Percentiles rank a stretch among this genome's conserved stretches.
Evolutionary conservation across 2,888 invertebrate species (phyloP).

Genomic region (Ectropis crepuscularia): DNA sequence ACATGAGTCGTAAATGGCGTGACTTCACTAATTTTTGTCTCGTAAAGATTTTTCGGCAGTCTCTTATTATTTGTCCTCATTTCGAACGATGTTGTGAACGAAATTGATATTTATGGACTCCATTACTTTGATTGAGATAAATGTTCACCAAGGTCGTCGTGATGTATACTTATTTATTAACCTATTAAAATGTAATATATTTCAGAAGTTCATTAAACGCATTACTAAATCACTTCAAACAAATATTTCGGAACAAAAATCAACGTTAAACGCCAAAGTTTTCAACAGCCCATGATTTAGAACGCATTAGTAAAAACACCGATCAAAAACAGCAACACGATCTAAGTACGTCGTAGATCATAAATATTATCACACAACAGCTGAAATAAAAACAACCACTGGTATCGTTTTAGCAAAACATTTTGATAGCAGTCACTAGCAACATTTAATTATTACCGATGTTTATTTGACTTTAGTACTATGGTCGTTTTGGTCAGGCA

Average conservation of each 20-base stretch:
- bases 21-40: not conserved
- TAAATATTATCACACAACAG: constrained; percentile 9
- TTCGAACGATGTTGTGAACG: constrained; percentile 14
- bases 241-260: not conserved
- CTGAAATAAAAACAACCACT: constrained; percentile 5
- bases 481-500: not conserved
- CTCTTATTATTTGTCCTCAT: not conserved
- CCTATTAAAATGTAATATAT: constrained; percentile 2
- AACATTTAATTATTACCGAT: not conserved
- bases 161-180: not conserved
- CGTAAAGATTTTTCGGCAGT: not conserved
- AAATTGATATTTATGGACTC: constrained; percentile 23
- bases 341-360: constrained; percentile 22
- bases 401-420: not conserved
- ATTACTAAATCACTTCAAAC: not conserved
- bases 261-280: not conserved
- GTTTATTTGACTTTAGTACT: not conserved
- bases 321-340: constrained; percentile 15
- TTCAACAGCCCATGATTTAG: not conserved
- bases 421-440: not conserved
- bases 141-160: constrained; percentile 21
- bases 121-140: constrained; percentile 22
- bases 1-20: not conserved
- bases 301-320: constrained; percentile 20
- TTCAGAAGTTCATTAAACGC: not conserved